Conservation (phyloP, 2,113 vertebrate species). For the Hucho hucho region DNA sequence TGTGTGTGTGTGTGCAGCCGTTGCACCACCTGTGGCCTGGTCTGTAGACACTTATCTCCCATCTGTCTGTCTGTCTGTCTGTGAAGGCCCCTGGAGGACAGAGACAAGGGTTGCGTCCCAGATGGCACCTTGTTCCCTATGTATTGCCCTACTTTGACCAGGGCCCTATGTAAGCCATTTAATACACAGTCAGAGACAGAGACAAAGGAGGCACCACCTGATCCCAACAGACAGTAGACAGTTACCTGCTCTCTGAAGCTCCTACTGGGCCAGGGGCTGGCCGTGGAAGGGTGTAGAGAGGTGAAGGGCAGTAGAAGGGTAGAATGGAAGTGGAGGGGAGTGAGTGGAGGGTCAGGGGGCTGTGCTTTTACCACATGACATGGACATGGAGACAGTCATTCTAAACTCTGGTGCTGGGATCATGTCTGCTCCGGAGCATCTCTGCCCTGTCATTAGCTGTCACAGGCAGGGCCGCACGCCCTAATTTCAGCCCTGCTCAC, state of each 20-base stretch:
- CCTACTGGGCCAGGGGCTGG: slow-evolving; percentile 15
- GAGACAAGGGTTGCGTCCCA: slow-evolving; percentile 3
- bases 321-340: slow-evolving; percentile 36
- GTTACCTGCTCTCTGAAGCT: slow-evolving; percentile 17
- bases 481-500: slow-evolving; percentile 68
- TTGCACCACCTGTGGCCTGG: slow-evolving; percentile 48
- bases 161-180: neutral
- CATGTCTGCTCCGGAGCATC: slow-evolving; percentile 62
- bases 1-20: slow-evolving; percentile 17
- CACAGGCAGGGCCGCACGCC: slow-evolving; percentile 52
- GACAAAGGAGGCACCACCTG: slow-evolving; percentile 51
- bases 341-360: slow-evolving; percentile 21
- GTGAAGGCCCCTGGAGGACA: slow-evolving; percentile 35
- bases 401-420: slow-evolving; percentile 68
- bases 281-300: neutral
- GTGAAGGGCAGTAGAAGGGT: slow-evolving; percentile 8
- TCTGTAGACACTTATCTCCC: slow-evolving; percentile 41
- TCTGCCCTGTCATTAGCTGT: slow-evolving; percentile 77
- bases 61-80: slow-evolving; percentile 51
- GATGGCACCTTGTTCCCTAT: neutral
- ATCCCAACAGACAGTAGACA: slow-evolving; percentile 43
- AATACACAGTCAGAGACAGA: no score
- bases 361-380: slow-evolving; percentile 65
- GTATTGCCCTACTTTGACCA: no score
- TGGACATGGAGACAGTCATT: slow-evolving; percentile 63